phyloP scores from a whole-genome alignment of 2,113 vertebrate species.

The Raja brachyura region DNA sequence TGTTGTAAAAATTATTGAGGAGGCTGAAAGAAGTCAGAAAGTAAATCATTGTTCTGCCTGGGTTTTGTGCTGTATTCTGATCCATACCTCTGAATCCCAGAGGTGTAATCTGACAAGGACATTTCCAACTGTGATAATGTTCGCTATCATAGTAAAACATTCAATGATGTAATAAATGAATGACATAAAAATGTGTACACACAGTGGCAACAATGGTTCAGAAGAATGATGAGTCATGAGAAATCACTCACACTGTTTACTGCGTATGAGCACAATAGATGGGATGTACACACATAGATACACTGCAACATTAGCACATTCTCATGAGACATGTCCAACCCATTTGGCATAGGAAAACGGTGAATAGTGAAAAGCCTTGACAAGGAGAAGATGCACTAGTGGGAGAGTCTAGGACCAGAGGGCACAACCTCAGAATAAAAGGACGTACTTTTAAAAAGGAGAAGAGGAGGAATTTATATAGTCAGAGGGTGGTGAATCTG shows the following conservation, averaged over 20 bases:
- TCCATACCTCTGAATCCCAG: not conserved
- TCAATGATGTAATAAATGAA: not conserved
- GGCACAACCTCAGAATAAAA: too few species aligned
- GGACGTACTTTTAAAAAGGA: too few species aligned
- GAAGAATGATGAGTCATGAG: not conserved
- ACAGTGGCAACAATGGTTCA: not conserved
- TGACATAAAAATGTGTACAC: not conserved
- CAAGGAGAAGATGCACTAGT: too few species aligned
- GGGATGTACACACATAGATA: not conserved
- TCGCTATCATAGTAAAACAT: not conserved
- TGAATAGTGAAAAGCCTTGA: too few species aligned
- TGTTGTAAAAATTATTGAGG: not conserved
- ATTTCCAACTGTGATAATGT: conserved; percentile 22
- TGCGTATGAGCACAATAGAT: too few species aligned
- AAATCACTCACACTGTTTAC: not conserved
- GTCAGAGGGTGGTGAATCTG: too few species aligned
- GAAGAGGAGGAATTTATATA: too few species aligned
- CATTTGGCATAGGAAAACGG: not conserved
- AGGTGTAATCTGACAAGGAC: not conserved
- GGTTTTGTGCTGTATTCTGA: not conserved
- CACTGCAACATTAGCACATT: too few species aligned
- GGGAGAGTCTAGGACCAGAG: too few species aligned
- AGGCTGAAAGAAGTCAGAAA: not conserved
- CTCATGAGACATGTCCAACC: not conserved
- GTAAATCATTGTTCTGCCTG: not conserved